Percentiles rank a stretch among this genome's conserved stretches.
Evolutionary conservation across 2,797 vertebrate genomes (phyloP).

Genomic region (Scolopax rusticola): DNA sequence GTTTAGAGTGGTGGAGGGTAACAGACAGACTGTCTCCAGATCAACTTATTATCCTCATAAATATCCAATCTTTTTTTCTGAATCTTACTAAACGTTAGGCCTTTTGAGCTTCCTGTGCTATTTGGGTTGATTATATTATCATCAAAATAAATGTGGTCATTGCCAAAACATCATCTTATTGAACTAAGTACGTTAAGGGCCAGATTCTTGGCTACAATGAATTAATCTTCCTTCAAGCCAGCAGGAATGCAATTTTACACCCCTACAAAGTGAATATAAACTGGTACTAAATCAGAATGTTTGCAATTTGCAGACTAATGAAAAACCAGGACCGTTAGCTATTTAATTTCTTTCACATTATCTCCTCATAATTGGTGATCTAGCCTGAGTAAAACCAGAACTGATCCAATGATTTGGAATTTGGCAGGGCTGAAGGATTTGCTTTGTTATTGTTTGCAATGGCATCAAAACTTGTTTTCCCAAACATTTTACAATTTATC

Average conservation of each 20-base stretch:
- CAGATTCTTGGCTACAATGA: slow-evolving; percentile 14
- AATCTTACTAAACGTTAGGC: slow-evolving; percentile 16
- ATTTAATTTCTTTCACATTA: slow-evolving; percentile 47
- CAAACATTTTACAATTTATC: not conserved
- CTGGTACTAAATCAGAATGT: slow-evolving; percentile 35
- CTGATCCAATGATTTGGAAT: not conserved
- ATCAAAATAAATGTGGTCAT: slow-evolving; percentile 56
- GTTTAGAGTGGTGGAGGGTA: not conserved
- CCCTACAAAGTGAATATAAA: slow-evolving; percentile 39
- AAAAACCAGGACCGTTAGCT: not conserved
- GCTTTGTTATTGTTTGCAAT: not conserved
- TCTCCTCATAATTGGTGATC: slow-evolving; percentile 34
- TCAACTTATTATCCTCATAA: not conserved
- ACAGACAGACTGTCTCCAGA: not conserved
- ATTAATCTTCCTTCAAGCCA: slow-evolving; percentile 34
- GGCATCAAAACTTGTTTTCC: not conserved
- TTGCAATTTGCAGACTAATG: slow-evolving; percentile 48
- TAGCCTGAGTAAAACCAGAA: slow-evolving; percentile 2
- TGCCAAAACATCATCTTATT: slow-evolving; percentile 40
- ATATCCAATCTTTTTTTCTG: not conserved
- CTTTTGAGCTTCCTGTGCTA: slow-evolving; percentile 21
- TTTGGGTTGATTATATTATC: slow-evolving; percentile 55
- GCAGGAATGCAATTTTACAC: not conserved
- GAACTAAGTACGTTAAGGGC: slow-evolving; percentile 26
- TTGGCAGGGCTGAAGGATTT: slow-evolving; percentile 5